Evolutionary conservation across 2,888 invertebrate genomes (phyloP), one percentile per base, ranked within the genome.

Genomic region (Synergus umbraculus): DNA sequence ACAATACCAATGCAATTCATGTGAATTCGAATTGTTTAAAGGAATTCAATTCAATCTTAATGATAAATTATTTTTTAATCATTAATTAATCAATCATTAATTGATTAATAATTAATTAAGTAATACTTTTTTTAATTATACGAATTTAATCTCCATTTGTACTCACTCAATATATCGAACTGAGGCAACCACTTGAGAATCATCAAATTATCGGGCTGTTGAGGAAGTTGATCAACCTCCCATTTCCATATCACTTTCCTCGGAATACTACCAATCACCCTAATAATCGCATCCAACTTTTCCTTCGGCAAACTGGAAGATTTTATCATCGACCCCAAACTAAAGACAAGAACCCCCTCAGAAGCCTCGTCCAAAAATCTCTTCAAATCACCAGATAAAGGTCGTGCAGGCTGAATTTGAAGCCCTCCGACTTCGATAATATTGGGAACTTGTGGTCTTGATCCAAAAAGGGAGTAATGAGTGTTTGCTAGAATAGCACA

Each of bases 91-190:
- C 3, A 29, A 3, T 29, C 3, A 3, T 29, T 49, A 49, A 49
- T 4, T 15, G 4, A 49, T 13, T 15, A 49, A 5, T 4, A 10
- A 44, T 9, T 12, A 44, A 12, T 10, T 44, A 44, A 44, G n/a
- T 44, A 10, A 12, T 10, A 44, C 12, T 10, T 4, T 12, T 44
- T 46, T 12, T 12, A 46, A 44, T 1, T 29, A 29, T 29, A 29
- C 4, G 1, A n/a, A 8, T 65, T 37, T 43, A 64, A 37, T 43
- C 43, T 15, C 41, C 15, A 2, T 65, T 67, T 44, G 0, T 83
- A 95, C 95, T 94, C 92, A 97, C 97, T 95, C 78, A 97, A 92
- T 87, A 97, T 93, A 88, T 96, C 96, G 86, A 95, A 94, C 88
- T 97, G 97, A 0, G 97, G 97, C 85, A 96, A 89, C 96, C 96